Evolutionary conservation across 2,888 invertebrate genomes (phyloP).

Genomic region (Malthinus flaveolus): DNA sequence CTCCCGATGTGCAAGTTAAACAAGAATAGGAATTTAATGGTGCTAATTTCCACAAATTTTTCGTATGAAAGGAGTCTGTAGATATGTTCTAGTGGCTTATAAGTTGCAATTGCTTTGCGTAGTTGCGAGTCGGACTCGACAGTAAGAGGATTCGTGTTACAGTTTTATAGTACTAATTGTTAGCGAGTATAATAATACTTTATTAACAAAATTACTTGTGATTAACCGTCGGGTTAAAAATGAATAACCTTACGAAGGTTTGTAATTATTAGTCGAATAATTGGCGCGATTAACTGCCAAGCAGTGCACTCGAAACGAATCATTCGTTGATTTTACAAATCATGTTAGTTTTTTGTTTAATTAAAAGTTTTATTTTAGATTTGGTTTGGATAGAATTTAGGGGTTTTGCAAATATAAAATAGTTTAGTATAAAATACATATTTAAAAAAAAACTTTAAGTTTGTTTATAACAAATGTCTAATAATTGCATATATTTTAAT

Average conservation of each 20-base stretch:
- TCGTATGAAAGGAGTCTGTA: too few relatives aligned
- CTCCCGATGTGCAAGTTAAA: constrained; percentile 19
- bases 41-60: not conserved
- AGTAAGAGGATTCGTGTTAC: not conserved
- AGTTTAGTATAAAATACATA: constrained; percentile 28
- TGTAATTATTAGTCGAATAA: constrained; percentile 45
- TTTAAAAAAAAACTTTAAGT: constrained; percentile 13
- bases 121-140: not conserved
- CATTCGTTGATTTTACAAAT: constrained; percentile 37
- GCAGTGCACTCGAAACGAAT: constrained; percentile 47
- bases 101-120: not conserved
- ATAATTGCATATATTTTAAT: constrained; percentile 26
- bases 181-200: constrained; percentile 7
- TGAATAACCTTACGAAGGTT: constrained; percentile 45
- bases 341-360: constrained; percentile 46
- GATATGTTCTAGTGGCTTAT: not conserved
- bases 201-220: constrained; percentile 39
- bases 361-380: constrained; percentile 37
- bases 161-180: not conserved
- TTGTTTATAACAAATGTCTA: constrained; percentile 46
- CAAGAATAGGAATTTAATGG: constrained; percentile 1
- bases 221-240: constrained; percentile 48
- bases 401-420: constrained; percentile 50
- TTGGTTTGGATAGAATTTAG: constrained; percentile 51
- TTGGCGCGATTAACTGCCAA: constrained; percentile 45